Evolutionary conservation across 2,888 invertebrate genomes (phyloP), one percentile per base, ranked within the genome.

Genomic region (Tetramorium bicarinatum): DNA sequence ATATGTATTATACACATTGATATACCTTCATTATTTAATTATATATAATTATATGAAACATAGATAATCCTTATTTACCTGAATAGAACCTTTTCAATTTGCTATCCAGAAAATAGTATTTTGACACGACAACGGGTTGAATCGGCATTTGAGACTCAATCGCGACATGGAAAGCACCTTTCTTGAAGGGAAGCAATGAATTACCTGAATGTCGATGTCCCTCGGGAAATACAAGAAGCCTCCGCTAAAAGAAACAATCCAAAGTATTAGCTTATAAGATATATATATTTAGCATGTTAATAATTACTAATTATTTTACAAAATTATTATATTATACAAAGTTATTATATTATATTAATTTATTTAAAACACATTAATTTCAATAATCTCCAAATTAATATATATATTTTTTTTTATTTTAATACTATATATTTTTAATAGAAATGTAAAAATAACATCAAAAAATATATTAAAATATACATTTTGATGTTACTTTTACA

Each of bases 141-240:
- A 99, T 97, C 6, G 98, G 98, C 84, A 98, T 97, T 93, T 97
- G 96, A 7, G 98, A 97, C 88, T 97, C 96, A 87, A 99, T 95
- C 0, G 99, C 99, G 87, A 99, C 97, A 95, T 99, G 98, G 95
- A 99, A 99, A 4, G 98, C 99, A 41, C 88, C 88, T 94, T 99
- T 99, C 94, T 99, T 99, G 95, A 99, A 99, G 1, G 98, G 98
- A 90, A 99, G 95, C 92, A 99, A 95, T 41, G 96, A 96, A 47
- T 97, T 97, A 4, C 96, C 96, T n/a, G 96, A 96, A 93, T 97
- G 97, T 86, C 99, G 96, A 9, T 99, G 99, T 21, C 99, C 99
- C 95, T 99, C 99, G 0, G 99, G 99, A 94, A 98, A 99, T 85
- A 99, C 96, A 93, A 98, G 96, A 74, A 99, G 95, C 94, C 97